Evolutionary conservation across 2,797 vertebrate genomes (phyloP).

Genomic region (Protonibea diacanthus): DNA sequence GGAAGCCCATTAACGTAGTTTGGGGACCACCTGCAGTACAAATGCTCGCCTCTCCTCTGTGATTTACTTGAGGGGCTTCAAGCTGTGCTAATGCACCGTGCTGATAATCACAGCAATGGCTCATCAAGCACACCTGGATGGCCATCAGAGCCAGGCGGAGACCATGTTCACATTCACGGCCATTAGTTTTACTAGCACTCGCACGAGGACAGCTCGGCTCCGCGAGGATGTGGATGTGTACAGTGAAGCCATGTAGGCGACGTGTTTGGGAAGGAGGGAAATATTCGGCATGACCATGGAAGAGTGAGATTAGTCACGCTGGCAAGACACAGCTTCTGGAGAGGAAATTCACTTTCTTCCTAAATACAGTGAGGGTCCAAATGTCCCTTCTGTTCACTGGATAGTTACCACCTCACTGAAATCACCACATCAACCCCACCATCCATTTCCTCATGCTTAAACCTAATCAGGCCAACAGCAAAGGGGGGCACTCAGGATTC

Average conservation of each 20-base stretch:
- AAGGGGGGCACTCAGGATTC: slow-evolving; percentile 37
- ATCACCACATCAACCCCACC: slow-evolving; percentile 38
- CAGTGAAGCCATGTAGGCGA: slow-evolving; percentile 33
- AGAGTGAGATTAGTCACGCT: slow-evolving; percentile 68
- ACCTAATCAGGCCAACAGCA: slow-evolving; percentile 65
- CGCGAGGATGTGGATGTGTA: slow-evolving; percentile 15
- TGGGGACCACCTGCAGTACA: slow-evolving; percentile 81
- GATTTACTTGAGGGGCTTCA: slow-evolving; percentile 81
- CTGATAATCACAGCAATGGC: slow-evolving; percentile 84
- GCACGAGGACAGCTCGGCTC: slow-evolving; percentile 56
- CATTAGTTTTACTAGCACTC: slow-evolving; percentile 80
- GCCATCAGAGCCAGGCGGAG: slow-evolving; percentile 70
- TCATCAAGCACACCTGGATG: slow-evolving; percentile 85
- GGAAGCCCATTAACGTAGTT: slow-evolving; percentile 80
- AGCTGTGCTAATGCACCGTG: slow-evolving; percentile 79
- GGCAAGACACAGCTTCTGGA: slow-evolving; percentile 42
- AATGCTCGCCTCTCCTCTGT: slow-evolving; percentile 71
- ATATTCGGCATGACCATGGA: slow-evolving; percentile 57
- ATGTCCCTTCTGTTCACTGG: slow-evolving; percentile 62
- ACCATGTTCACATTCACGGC: slow-evolving; percentile 81
- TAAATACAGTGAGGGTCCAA: slow-evolving; percentile 45
- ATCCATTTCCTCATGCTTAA: slow-evolving; percentile 54
- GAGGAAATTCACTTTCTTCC: slow-evolving; percentile 53
- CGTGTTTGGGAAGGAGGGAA: slow-evolving; percentile 56
- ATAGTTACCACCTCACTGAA: slow-evolving; percentile 64